Conservation (phyloP, 2,113 vertebrate species). For the Meleagris gallopavo region DNA sequence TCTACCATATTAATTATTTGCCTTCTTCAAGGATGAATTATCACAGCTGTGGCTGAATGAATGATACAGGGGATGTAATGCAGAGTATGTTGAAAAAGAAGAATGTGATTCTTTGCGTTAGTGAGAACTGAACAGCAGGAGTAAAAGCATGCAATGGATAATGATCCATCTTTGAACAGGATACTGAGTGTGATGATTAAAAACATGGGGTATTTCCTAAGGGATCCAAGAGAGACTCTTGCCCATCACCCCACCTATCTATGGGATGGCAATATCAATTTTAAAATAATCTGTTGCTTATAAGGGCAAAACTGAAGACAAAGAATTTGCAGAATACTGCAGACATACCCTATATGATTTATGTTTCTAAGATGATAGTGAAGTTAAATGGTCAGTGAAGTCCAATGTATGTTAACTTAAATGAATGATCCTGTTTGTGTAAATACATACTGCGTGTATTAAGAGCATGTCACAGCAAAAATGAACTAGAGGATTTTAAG, state of each 20-base stretch:
- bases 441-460: neutral
- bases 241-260: neutral
- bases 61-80: neutral
- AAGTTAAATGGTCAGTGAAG: neutral
- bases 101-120: neutral
- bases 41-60: neutral
- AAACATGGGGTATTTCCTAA: neutral
- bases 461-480: neutral
- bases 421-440: neutral
- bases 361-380: neutral
- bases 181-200: neutral
- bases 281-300: neutral
- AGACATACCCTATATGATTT: neutral
- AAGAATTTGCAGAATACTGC: neutral
- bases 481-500: neutral
- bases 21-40: neutral
- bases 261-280: neutral
- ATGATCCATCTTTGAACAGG: neutral
- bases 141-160: neutral
- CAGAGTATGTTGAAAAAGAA: neutral
- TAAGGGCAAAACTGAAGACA: neutral
- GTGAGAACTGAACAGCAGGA: neutral
- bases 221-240: neutral
- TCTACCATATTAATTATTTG: neutral
- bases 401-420: neutral